phyloP scores from a whole-genome alignment of 2,113 vertebrate species.

The Eupsittula cactorum region DNA sequence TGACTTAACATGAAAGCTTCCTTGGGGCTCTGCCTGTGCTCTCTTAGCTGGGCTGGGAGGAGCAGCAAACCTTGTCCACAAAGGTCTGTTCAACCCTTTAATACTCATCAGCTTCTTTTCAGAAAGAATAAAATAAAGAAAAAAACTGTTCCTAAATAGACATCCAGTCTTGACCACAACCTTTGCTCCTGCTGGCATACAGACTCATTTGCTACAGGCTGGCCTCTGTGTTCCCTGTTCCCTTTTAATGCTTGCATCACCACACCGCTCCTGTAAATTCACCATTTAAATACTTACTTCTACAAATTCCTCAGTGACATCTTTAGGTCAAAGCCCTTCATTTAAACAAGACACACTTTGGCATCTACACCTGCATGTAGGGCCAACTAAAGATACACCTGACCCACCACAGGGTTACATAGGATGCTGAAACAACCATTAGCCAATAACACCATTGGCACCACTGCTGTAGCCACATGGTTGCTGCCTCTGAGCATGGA shows the following conservation, averaged over 20 bases:
- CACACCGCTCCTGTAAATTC: not conserved
- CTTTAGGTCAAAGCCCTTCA: not conserved
- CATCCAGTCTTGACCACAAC: not conserved
- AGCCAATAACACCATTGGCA: not conserved
- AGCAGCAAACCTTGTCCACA: not conserved
- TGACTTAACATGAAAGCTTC: not conserved
- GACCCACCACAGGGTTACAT: fast-evolving
- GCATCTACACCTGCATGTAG: not conserved
- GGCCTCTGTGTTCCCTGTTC: not conserved
- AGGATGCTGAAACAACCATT: not conserved
- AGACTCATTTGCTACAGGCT: not conserved
- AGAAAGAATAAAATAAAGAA: not conserved
- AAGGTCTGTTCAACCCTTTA: not conserved
- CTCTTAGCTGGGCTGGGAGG: not conserved
- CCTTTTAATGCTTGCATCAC: not conserved
- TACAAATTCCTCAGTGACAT: not conserved
- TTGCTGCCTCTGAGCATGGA: fast-evolving
- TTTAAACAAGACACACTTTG: not conserved
- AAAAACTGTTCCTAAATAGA: not conserved
- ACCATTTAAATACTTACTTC: not conserved
- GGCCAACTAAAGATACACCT: not conserved
- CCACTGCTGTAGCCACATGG: fast-evolving
- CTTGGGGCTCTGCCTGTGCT: not conserved
- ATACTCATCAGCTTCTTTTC: not conserved
- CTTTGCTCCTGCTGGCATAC: not conserved